Evolutionary conservation across 1,140 invertebrate species (phyloP), one percentile per base, ranked within the genome.

Genomic region (Drosophila sechellia): DNA sequence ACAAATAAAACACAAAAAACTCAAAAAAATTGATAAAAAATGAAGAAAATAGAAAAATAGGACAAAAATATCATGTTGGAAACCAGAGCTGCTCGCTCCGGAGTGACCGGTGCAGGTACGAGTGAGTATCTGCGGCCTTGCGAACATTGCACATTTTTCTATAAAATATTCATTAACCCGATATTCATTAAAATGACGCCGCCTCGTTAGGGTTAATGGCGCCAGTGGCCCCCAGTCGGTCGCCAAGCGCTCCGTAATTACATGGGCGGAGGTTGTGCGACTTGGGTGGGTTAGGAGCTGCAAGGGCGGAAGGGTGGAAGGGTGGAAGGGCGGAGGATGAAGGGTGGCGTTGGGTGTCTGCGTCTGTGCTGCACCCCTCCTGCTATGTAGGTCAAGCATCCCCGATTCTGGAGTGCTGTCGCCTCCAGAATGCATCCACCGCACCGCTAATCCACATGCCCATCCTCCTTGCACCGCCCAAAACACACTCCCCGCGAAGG

Each of bases 81-180:
- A 31, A 31, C 8, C 31, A 31, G 31, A 31, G 20, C 17, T 13
- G 20, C 10, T 12, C 0, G 20, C 10, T 12, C 20, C 27, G 20
- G 20, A 31, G 27, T 79, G 58, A 64, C 63, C 70, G 59, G 57
- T 15, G 27, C 68, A 59, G 53, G 69, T 70, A 48, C 13, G 10
- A 39, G 12, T 11, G 13, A n/a, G 5, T 34, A 35, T 17, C 3
- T 50, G 50, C 70, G 35, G 42, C 57, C 53, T 60, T 68, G 60
- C 64, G 49, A 52, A 34, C 68, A 71, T 49, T 79, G 80, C 45
- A 58, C 39, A 56, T 68, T 55, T 71, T 78, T 64, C 46, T 76
- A 76, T 89, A 76, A 86, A 86, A 89, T 87, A 83, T 86, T 83
- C 71, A 89, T 87, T 87, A 87, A 87, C 75, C 71, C 77, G 71